Conservation (phyloP, 1,140 invertebrate species). For the Chironomus striatipennis region DNA sequence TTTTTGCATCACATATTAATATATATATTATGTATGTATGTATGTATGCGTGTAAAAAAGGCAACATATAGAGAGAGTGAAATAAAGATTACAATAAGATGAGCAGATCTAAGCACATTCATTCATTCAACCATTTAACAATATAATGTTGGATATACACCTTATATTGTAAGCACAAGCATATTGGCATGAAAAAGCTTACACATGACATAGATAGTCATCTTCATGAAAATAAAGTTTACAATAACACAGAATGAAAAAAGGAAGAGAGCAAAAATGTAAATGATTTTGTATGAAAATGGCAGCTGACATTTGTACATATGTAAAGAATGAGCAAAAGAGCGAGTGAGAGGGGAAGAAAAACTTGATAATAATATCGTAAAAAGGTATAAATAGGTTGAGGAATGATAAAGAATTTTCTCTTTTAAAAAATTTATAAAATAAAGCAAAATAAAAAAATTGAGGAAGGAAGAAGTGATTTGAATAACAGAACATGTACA, state of each 20-base stretch:
- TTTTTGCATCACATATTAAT: background rate
- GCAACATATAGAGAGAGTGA: background rate
- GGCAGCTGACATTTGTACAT: background rate
- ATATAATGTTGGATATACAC: background rate
- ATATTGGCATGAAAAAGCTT: background rate
- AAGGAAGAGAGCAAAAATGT: background rate
- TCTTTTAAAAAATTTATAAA: too few relatives aligned
- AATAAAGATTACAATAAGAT: constrained; percentile 1
- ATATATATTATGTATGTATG: background rate
- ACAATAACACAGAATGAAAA: background rate
- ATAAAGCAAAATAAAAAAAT: too few relatives aligned
- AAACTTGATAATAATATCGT: too few relatives aligned
- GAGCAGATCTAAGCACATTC: constrained; percentile 11
- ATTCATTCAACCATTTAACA: background rate
- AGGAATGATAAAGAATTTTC: too few relatives aligned
- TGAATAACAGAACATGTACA: background rate
- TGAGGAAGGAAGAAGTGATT: background rate
- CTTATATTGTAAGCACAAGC: too few relatives aligned
- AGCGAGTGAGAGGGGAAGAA: too few relatives aligned
- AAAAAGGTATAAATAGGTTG: too few relatives aligned
- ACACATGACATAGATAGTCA: background rate
- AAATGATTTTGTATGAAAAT: constrained; percentile 14
- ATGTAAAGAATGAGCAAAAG: too few relatives aligned
- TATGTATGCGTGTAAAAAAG: background rate
- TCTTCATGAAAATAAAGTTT: constrained; percentile 10